phyloP scores from a whole-genome alignment of 2,797 vertebrate genomes.

The Todus mexicanus region DNA sequence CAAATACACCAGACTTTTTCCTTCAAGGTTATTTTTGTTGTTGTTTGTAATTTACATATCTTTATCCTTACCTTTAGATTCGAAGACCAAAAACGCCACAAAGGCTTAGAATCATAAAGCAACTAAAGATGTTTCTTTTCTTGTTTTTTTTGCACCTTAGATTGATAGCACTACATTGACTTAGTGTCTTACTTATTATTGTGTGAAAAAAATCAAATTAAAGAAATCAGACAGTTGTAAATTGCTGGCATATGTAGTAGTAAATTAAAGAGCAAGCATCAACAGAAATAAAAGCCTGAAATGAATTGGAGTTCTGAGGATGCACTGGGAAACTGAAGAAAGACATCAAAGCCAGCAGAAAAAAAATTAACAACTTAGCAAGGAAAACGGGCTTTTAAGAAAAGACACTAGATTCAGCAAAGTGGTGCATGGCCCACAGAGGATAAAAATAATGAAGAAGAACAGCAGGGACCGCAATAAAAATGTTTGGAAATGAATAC shows the following conservation, averaged over 20 bases:
- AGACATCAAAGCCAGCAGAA: conserved; percentile 55
- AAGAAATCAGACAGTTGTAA: conserved; percentile 55
- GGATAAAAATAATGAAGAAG: conserved; percentile 44
- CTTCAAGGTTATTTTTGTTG: neutral
- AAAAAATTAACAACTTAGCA: conserved; percentile 49
- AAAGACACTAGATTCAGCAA: conserved; percentile 11
- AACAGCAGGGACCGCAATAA: conserved; percentile 1
- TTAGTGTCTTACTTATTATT: conserved; percentile 28
- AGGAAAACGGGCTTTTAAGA: conserved; percentile 55
- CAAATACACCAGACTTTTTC: neutral
- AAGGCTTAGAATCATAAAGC: neutral
- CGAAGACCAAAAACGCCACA: neutral
- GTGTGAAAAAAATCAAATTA: conserved; percentile 50
- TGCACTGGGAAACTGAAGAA: conserved; percentile 33
- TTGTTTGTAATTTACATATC: neutral
- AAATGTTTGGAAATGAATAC: conserved; percentile 18
- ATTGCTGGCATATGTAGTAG: conserved; percentile 44
- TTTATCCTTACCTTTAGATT: neutral
- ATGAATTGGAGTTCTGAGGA: conserved; percentile 55
- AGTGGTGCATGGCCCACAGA: neutral
- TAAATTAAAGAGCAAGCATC: conserved; percentile 56
- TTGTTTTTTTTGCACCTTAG: neutral
- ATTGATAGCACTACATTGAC: neutral
- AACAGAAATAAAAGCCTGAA: conserved; percentile 59
- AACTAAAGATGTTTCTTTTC: neutral